phyloP scores from a whole-genome alignment of 2,888 invertebrate species.

The Pyrocoelia pectoralis region DNA sequence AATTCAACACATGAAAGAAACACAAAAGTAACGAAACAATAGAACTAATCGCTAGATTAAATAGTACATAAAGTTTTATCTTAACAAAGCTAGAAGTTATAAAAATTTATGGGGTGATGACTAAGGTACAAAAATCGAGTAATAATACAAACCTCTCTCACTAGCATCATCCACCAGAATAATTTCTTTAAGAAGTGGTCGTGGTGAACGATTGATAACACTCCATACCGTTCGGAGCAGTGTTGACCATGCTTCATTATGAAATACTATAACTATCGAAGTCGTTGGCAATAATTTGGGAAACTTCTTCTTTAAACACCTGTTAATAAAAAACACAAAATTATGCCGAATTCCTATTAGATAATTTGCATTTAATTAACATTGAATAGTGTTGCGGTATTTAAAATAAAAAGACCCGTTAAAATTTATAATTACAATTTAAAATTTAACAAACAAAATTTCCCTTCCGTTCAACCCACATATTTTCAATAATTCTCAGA shows the following conservation, averaged over 20 bases:
- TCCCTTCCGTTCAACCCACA: too few species aligned
- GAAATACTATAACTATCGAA: constrained; percentile 98
- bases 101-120: too few species aligned
- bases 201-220: constrained; percentile 94
- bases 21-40: too few species aligned
- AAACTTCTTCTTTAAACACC: constrained; percentile 83
- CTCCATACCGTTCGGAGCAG: constrained; percentile 95
- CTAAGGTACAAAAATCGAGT: background rate
- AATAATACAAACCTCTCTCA: constrained; percentile 77
- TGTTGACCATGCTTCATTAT: constrained; percentile 99
- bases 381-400: background rate
- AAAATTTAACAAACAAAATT: too few species aligned
- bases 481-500: too few species aligned
- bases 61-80: too few species aligned
- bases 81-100: too few species aligned
- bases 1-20: too few species aligned
- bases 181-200: constrained; percentile 87
- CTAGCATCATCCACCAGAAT: constrained; percentile 98
- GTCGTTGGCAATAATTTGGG: constrained; percentile 86
- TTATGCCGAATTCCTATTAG: too few species aligned
- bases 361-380: background rate
- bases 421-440: too few species aligned
- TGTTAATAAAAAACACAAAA: constrained; percentile 55
- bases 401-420: background rate
- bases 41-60: too few species aligned